A percentile compares a stretch with the other conserved stretches of the same genome.
Conservation (phyloP, 2,888 invertebrate genomes). For the Lasioglossum pauxillum region DNA sequence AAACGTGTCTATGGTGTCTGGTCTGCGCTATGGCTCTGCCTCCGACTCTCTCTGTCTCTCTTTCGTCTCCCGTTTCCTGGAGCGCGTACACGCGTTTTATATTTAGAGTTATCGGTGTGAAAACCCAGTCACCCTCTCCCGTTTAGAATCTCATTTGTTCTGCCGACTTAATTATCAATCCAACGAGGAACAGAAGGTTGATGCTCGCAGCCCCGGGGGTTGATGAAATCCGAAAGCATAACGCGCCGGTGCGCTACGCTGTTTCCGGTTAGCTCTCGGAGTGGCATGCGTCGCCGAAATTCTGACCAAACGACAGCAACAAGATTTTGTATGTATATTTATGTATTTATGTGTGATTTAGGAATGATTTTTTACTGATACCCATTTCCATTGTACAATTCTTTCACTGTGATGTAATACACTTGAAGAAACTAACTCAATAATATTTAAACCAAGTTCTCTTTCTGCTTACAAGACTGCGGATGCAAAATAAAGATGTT, state of each 20-base stretch:
- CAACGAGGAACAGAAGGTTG: not conserved
- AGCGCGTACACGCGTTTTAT: conserved; percentile 30
- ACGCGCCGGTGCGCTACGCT: not conserved
- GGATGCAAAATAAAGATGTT: not conserved
- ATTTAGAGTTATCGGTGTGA: conserved; percentile 44
- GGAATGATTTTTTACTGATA: not conserved
- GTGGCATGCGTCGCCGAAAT: not conserved
- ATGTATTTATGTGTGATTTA: not conserved
- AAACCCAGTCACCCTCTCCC: conserved; percentile 42
- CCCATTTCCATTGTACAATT: too few species aligned
- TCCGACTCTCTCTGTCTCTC: not conserved
- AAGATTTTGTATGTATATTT: not conserved
- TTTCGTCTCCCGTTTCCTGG: conserved; percentile 41
- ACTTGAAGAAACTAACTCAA: too few species aligned
- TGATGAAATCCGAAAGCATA: conserved; percentile 13
- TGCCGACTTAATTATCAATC: conserved; percentile 27
- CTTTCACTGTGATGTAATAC: too few species aligned
- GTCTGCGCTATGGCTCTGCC: not conserved
- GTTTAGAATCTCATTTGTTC: conserved; percentile 31
- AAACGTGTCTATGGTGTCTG: conserved; percentile 31
- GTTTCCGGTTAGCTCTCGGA: not conserved
- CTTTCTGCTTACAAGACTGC: not conserved
- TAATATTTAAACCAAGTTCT: too few species aligned
- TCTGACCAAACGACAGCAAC: not conserved
- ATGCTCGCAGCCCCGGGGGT: conserved; percentile 11